Conservation (phyloP, 2,888 invertebrate species). For the Drosophila yooni region DNA sequence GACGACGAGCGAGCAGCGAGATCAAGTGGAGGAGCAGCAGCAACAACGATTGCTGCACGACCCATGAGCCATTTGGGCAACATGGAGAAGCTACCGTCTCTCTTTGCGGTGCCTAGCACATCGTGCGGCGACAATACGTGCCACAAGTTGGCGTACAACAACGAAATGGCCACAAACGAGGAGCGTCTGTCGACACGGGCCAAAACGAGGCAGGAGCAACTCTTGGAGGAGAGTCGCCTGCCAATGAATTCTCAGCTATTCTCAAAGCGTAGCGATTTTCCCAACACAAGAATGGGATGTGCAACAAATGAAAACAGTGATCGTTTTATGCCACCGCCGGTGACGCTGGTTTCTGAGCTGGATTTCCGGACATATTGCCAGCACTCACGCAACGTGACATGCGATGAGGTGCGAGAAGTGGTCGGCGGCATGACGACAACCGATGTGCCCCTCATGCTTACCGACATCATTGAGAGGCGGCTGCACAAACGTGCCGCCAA, state of each 20-base stretch:
- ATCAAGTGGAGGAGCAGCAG: neutral
- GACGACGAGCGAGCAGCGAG: neutral
- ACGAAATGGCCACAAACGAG: fast-evolving
- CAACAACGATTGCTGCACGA: neutral
- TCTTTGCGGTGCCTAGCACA: constrained; percentile 33
- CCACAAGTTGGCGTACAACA: fast-evolving
- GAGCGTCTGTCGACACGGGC: constrained; percentile 6
- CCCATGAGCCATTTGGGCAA: neutral
- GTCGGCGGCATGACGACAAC: constrained; percentile 12
- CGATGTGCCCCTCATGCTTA: neutral
- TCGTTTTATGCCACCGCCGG: constrained; percentile 9
- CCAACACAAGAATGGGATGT: neutral
- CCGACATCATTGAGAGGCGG: constrained; percentile 3
- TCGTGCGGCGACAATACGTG: neutral
- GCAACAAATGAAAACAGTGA: neutral
- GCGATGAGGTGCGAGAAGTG: neutral
- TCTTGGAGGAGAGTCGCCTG: constrained; percentile 18
- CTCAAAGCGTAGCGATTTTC: constrained; percentile 21
- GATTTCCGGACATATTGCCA: constrained; percentile 31
- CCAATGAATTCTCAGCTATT: constrained; percentile 39
- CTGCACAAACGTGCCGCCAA: neutral
- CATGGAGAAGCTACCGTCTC: constrained; percentile 8
- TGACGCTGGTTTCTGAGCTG: constrained; percentile 42
- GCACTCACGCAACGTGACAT: constrained; percentile 9
- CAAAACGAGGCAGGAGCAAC: neutral